A percentile compares a stretch with the other conserved stretches of the same genome.
These are phyloP conservation scores for Thereva unica DNA, from an alignment of 2,888 invertebrate species.

Conservation along the genomic window DNA sequence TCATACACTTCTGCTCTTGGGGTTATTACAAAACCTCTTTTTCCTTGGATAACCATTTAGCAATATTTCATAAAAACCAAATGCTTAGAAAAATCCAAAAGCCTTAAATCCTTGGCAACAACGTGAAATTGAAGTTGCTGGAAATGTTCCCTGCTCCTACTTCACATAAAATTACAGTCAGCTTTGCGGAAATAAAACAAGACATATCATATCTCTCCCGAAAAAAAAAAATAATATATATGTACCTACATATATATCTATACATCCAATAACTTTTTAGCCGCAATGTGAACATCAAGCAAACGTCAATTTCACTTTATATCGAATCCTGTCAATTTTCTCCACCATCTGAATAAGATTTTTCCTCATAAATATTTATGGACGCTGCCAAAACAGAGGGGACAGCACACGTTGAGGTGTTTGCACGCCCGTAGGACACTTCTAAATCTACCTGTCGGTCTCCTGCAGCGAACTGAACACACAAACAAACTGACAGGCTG, in stretches of 20 bases:
- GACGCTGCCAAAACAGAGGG: constrained; percentile 22
- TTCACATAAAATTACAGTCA: too few relatives aligned
- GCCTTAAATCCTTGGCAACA: too few relatives aligned
- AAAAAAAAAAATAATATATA: not conserved
- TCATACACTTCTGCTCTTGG: too few relatives aligned
- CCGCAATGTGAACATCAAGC: constrained; percentile 34
- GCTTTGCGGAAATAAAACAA: too few relatives aligned
- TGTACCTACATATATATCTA: constrained; percentile 3
- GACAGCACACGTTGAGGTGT: constrained; percentile 29
- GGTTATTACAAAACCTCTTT: too few relatives aligned
- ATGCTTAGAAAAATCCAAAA: too few relatives aligned
- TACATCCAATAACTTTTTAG: constrained; percentile 27
- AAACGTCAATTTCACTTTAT: constrained; percentile 33
- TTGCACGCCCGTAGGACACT: constrained; percentile 17
- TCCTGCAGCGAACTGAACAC: constrained; percentile 3
- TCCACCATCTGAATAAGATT: constrained; percentile 36
- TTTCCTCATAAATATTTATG: constrained; percentile 37
- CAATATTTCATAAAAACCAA: too few relatives aligned
- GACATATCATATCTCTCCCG: too few relatives aligned
- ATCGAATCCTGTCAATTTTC: constrained; percentile 36
- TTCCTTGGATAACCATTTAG: too few relatives aligned
- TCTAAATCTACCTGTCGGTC: constrained; percentile 19
- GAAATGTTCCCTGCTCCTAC: too few relatives aligned
- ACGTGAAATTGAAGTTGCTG: too few relatives aligned
- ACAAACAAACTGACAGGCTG: not conserved